Base-by-base conservation (phyloP, 2,888 invertebrate species). In the Philaethria dido region DNA sequence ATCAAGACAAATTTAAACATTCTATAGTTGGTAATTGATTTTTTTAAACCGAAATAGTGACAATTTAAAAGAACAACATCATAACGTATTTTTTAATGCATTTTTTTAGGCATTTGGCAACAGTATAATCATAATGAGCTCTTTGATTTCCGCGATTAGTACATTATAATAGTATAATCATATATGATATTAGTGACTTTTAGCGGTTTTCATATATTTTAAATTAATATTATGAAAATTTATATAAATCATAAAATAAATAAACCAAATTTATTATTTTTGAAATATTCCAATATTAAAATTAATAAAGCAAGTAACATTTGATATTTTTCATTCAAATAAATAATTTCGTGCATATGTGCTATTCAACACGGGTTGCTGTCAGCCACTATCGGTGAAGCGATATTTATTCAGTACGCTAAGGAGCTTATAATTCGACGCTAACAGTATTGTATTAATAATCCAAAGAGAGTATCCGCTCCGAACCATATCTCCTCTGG, bases 361-460 rank as follows among this genome's bases (percentile, higher is more conserved):
- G 39, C 52, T 25, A 50, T 60, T 39, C 39, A 16, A 45, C 36
- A 18, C 36, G 57, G 36, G 42, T 50, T 44, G 57, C 42, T 39
- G 44, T 25, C 57, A 50, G 67, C 68, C 66, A 70, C 76, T 74
- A 77, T 77, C 76, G 67, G 71, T 68, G 66, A 66, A 65, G 64
- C 70, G 72, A 77, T 77, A 75, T 77, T 77, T 78, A 90, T 88
- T 88, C 89, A 91, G 89, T 79, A 82, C 78, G 77, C 80, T 89
- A 89, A 91, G 89, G 78, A 88, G 91, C 90, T 92, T 90, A 92
- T 83, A 83, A 85, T 88, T 86, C 76, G 83, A 88, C 82, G 78
- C 78, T 84, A 80, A 86, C 85, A 80, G 81, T 85, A 86, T 85
- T 85, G 84, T 86, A 86, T 88, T 91, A 88, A 87, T 90, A 90